phyloP scores from a whole-genome alignment of 1,140 invertebrate species.

The Vanessa atalanta region DNA sequence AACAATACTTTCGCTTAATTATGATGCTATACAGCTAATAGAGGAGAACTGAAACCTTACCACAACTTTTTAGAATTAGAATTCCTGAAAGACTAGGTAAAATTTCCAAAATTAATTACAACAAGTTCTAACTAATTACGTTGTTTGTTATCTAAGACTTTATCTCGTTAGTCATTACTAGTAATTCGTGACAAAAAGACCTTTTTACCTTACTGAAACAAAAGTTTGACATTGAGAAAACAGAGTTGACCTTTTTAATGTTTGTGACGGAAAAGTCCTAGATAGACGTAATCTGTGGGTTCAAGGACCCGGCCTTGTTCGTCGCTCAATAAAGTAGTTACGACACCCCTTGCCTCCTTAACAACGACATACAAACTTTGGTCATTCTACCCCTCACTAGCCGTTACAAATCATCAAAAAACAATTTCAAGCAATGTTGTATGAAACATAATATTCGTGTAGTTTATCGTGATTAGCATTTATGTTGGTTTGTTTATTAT shows the following conservation, averaged over 20 bases:
- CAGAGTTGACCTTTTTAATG: conserved; percentile 50
- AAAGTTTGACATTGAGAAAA: conserved; percentile 7
- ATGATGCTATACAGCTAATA: too few relatives aligned
- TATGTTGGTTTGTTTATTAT: background rate
- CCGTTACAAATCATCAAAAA: background rate
- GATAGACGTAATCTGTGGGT: conserved; percentile 49
- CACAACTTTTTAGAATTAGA: too few relatives aligned
- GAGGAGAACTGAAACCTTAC: too few relatives aligned
- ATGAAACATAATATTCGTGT: background rate
- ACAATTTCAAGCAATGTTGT: background rate
- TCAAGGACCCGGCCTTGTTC: conserved; percentile 70
- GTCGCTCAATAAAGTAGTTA: conserved; percentile 63
- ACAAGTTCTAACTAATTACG: too few relatives aligned
- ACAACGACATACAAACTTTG: conserved; percentile 41
- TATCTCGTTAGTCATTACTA: too few relatives aligned
- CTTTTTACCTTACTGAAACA: background rate
- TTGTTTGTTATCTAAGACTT: too few relatives aligned
- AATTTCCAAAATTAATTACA: too few relatives aligned
- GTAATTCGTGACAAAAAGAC: too few relatives aligned
- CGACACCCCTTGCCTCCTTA: conserved; percentile 46
- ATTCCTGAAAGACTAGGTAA: too few relatives aligned
- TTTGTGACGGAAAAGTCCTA: conserved; percentile 52
- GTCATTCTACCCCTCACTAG: conserved; percentile 10
- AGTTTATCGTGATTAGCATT: background rate
- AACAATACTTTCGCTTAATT: too few relatives aligned